Evolutionary conservation across 1,140 invertebrate genomes (phyloP).

Genomic region (Palaemon carinicauda): DNA sequence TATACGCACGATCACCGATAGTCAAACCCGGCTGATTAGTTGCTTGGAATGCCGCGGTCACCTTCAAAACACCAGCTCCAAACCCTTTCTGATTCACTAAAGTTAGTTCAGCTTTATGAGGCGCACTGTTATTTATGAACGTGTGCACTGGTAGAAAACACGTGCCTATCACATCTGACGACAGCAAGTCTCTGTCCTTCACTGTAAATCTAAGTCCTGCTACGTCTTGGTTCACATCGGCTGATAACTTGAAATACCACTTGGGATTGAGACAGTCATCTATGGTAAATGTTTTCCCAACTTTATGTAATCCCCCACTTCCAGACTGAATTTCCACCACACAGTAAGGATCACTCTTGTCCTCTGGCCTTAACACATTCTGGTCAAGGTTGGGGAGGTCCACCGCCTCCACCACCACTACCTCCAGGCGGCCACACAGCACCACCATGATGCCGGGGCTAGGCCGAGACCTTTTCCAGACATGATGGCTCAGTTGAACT

Average conservation of each 20-base stretch:
- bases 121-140: conserved; percentile 16
- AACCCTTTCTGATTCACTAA: conserved; percentile 46
- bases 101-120: conserved; percentile 31
- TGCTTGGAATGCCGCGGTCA: conserved; percentile 21
- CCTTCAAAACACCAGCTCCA: conserved; percentile 37
- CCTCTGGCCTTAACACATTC: conserved; percentile 36
- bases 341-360: conserved; percentile 58
- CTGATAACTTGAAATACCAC: conserved; percentile 50
- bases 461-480: background rate
- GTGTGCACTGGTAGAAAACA: conserved; percentile 49
- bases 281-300: conserved; percentile 57
- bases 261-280: conserved; percentile 56
- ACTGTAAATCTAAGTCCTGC: conserved; percentile 52
- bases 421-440: conserved; percentile 45
- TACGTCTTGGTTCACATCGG: conserved; percentile 53
- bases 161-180: conserved; percentile 52
- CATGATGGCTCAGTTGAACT: background rate
- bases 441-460: conserved; percentile 49
- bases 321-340: conserved; percentile 44
- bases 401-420: conserved; percentile 58
- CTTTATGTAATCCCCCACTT: conserved; percentile 25
- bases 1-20: conserved; percentile 43
- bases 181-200: conserved; percentile 53
- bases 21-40: conserved; percentile 18
- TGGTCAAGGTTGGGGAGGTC: conserved; percentile 55